Evolutionary conservation across 2,888 invertebrate species (phyloP).

Genomic region (Torymus auratus): DNA sequence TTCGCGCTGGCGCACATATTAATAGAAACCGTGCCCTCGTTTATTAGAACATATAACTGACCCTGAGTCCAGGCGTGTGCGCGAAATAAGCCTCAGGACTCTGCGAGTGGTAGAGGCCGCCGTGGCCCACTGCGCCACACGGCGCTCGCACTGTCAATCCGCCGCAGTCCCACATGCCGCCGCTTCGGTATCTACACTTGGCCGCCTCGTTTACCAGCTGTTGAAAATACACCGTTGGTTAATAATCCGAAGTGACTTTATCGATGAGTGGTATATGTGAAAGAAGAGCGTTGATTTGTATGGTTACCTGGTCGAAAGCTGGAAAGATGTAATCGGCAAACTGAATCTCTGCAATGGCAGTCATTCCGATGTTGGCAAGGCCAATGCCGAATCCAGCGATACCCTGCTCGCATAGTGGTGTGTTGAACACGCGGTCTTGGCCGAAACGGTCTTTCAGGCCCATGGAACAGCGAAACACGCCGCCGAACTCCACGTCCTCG

Average conservation of each 20-base stretch:
- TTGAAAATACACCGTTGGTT: constrained; percentile 32
- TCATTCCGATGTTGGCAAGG: constrained; percentile 91
- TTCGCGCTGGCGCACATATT: not conserved
- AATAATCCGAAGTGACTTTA: too few species aligned
- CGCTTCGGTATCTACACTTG: constrained; percentile 95
- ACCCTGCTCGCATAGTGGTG: constrained; percentile 96
- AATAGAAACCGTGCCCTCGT: constrained; percentile 27
- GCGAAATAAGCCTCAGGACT: constrained; percentile 98
- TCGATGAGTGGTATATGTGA: too few species aligned
- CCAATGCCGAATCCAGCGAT: constrained; percentile 99
- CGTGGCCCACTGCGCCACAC: constrained; percentile 98
- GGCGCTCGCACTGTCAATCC: constrained; percentile 94
- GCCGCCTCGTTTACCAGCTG: constrained; percentile 94
- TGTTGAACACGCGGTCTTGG: constrained; percentile 95
- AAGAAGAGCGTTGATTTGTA: too few species aligned
- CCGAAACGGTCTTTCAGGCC: constrained; percentile 96
- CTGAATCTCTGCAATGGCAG: constrained; percentile 98
- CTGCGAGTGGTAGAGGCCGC: constrained; percentile 98
- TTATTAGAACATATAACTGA: constrained; percentile 67
- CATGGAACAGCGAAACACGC: constrained; percentile 96
- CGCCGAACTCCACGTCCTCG: constrained; percentile 99
- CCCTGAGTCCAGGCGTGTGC: constrained; percentile 95
- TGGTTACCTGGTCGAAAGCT: constrained; percentile 94
- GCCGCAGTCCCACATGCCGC: constrained; percentile 92
- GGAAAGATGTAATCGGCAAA: constrained; percentile 99